Percentiles rank a stretch among this genome's conserved stretches.
Conservation (phyloP, 2,113 vertebrate genomes). For the Eulemur rufifrons region DNA sequence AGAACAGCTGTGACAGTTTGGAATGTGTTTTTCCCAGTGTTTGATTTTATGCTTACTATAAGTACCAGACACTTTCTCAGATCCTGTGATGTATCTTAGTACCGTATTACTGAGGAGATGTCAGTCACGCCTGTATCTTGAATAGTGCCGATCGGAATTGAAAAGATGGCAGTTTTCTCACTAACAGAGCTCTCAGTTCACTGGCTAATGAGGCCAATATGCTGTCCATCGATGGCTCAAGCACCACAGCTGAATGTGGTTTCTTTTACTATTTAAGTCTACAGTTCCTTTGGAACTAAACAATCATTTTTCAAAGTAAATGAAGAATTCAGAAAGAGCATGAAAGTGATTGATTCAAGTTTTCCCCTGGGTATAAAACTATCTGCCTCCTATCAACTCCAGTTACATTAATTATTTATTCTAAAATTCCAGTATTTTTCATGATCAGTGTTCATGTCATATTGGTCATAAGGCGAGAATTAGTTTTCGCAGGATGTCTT, state of each 20-base stretch:
- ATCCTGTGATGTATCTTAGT: background rate
- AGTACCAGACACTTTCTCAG: constrained; percentile 5
- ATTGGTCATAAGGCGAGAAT: background rate
- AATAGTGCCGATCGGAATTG: constrained; percentile 11
- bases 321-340: constrained; percentile 11
- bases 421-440: constrained; percentile 11
- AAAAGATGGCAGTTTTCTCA: constrained; percentile 4
- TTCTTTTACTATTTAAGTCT: background rate
- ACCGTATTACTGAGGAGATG: background rate
- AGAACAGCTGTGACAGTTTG: constrained; percentile 49
- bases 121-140: constrained; percentile 2
- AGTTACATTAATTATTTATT: background rate
- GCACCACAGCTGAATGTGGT: background rate
- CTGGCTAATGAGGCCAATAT: background rate
- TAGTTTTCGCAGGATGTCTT: background rate
- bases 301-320: background rate
- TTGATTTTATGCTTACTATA: constrained; percentile 44
- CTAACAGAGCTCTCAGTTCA: constrained; percentile 34
- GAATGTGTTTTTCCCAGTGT: background rate
- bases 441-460: background rate
- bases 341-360: background rate
- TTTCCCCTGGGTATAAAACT: background rate
- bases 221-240: background rate
- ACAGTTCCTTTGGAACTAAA: background rate
- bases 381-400: background rate